These are phyloP conservation scores for Falco berigora DNA, from an alignment of 2,797 vertebrate species.

Conservation along the genomic window DNA sequence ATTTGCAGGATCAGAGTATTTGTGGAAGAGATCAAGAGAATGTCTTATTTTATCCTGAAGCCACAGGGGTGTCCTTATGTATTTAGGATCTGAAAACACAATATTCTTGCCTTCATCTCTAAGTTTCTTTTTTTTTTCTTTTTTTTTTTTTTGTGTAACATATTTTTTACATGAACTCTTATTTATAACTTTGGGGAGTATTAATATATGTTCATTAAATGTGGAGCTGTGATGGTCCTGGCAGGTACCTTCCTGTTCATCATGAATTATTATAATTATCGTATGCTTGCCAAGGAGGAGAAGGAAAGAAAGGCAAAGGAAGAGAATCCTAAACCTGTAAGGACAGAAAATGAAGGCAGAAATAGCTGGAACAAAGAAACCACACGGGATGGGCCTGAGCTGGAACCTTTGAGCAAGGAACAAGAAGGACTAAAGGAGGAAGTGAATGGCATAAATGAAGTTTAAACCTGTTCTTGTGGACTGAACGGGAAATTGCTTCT, in stretches of 20 bases:
- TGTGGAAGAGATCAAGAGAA: neutral
- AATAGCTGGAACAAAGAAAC: slow-evolving; percentile 36
- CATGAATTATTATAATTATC: slow-evolving; percentile 81
- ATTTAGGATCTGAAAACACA: neutral
- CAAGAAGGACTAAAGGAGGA: slow-evolving; percentile 4
- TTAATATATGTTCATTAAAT: slow-evolving; percentile 81
- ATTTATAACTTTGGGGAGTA: slow-evolving; percentile 78
- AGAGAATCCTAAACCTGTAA: slow-evolving; percentile 4
- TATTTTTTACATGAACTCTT: slow-evolving; percentile 69
- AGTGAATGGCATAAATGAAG: slow-evolving; percentile 13
- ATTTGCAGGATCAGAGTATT: neutral
- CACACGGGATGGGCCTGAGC: neutral
- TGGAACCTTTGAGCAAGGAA: slow-evolving; percentile 8
- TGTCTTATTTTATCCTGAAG: neutral
- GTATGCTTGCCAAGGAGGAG: slow-evolving; percentile 72
- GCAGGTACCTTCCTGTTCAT: slow-evolving; percentile 79
- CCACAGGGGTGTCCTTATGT: neutral
- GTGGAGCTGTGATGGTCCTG: slow-evolving; percentile 75
- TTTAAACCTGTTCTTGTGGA: neutral
- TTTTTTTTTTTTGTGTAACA: neutral
- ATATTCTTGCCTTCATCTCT: neutral
- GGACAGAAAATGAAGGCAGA: slow-evolving; percentile 39
- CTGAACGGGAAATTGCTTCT: neutral
- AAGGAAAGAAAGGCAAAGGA: neutral
- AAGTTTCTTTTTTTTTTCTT: neutral